Evolutionary conservation across 2,797 vertebrate species (phyloP).

Genomic region (Tokudaia muenninki): DNA sequence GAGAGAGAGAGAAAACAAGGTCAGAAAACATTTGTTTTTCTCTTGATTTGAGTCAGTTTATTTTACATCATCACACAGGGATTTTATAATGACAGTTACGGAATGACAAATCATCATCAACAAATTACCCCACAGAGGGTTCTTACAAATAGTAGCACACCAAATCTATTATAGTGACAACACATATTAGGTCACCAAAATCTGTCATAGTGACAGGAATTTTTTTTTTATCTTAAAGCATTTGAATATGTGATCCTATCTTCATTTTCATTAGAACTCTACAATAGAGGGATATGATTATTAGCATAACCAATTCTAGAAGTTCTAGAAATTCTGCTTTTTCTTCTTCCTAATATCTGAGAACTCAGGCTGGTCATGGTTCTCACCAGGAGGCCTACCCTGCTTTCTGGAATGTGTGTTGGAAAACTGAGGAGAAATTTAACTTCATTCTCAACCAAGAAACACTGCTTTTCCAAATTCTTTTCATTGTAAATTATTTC

Average conservation of each 20-base stretch:
- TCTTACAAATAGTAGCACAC: background rate
- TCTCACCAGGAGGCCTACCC: background rate
- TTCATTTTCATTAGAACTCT: background rate
- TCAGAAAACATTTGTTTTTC: background rate
- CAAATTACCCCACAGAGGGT: background rate
- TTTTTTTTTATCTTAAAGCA: slow-evolving; percentile 3
- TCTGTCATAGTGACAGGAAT: background rate
- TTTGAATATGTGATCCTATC: slow-evolving; percentile 43
- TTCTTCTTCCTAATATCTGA: background rate
- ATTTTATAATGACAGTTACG: background rate
- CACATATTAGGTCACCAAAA: background rate
- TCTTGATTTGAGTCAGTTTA: background rate
- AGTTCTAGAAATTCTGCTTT: background rate
- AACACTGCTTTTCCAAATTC: background rate
- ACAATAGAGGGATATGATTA: background rate
- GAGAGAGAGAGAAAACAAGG: background rate
- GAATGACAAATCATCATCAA: background rate
- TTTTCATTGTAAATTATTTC: slow-evolving; percentile 11
- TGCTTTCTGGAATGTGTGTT: background rate
- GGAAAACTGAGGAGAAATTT: background rate
- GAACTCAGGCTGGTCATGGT: background rate
- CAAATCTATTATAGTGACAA: background rate
- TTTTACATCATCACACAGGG: background rate
- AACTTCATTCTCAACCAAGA: background rate
- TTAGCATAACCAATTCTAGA: background rate